phyloP scores from a whole-genome alignment of 1,140 invertebrate genomes.

The Cyclargus thomasi region DNA sequence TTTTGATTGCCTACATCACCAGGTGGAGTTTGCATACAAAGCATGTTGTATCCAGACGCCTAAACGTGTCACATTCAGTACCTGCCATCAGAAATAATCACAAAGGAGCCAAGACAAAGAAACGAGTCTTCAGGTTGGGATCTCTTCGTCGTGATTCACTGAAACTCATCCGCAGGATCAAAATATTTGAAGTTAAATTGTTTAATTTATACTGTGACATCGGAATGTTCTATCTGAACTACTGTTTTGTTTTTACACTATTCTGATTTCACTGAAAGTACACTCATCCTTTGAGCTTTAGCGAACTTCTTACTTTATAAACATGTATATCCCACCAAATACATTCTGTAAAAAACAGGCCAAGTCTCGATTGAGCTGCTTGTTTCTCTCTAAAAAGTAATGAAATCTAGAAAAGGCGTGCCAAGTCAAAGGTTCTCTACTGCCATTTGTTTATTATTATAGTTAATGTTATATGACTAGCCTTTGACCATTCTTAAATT shows the following conservation, averaged over 20 bases:
- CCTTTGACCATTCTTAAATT: too few species aligned
- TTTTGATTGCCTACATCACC: not conserved
- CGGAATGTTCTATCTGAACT: not conserved
- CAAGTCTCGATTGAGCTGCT: too few species aligned
- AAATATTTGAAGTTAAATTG: slow-evolving; percentile 12
- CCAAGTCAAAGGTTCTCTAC: too few species aligned
- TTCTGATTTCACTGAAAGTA: not conserved
- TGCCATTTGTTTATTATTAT: too few species aligned
- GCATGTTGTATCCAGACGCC: slow-evolving; percentile 14
- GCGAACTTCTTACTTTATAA: too few species aligned
- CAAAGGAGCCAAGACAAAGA: slow-evolving; percentile 35
- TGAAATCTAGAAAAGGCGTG: too few species aligned
- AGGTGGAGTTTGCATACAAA: slow-evolving; percentile 11
- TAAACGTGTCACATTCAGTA: slow-evolving; percentile 31
- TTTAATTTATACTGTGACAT: slow-evolving; percentile 1
- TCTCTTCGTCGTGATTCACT: slow-evolving; percentile 23
- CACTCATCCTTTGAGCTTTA: not conserved
- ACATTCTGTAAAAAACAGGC: too few species aligned
- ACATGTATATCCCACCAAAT: too few species aligned
- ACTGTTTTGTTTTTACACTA: not conserved
- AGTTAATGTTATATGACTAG: too few species aligned
- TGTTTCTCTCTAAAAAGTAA: too few species aligned
- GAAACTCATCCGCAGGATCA: slow-evolving; percentile 5
- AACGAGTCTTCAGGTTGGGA: slow-evolving; percentile 26
- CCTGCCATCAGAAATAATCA: slow-evolving; percentile 38